Evolutionary conservation across 2,113 vertebrate species (phyloP).

Genomic region (Xyrauchen texanus): DNA sequence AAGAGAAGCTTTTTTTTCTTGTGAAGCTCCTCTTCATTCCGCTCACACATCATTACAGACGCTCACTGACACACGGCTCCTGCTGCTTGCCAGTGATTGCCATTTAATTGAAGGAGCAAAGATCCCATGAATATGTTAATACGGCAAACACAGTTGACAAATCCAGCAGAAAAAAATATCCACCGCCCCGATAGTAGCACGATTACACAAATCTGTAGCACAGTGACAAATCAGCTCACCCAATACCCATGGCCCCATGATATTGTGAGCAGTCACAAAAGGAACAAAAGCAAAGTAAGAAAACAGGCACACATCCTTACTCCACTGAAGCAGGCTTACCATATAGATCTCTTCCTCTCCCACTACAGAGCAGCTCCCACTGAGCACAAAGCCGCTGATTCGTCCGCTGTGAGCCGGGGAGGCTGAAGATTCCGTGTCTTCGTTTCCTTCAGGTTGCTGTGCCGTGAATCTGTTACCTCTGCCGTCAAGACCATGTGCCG

Average conservation of each 20-base stretch:
- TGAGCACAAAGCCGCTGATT: slow-evolving; percentile 70
- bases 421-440: slow-evolving; percentile 35
- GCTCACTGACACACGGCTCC: slow-evolving; percentile 31
- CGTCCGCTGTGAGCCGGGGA: slow-evolving; percentile 16
- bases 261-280: slow-evolving; percentile 50
- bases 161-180: slow-evolving; percentile 39
- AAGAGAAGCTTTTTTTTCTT: not conserved
- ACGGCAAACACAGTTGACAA: slow-evolving; percentile 47
- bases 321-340: slow-evolving; percentile 78
- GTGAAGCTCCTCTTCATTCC: slow-evolving; percentile 36
- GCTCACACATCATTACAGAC: slow-evolving; percentile 42
- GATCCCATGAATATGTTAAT: slow-evolving; percentile 58
- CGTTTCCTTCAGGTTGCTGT: slow-evolving; percentile 21
- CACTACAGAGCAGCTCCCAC: slow-evolving; percentile 73
- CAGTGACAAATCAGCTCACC: slow-evolving; percentile 40
- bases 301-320: slow-evolving; percentile 64
- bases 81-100: slow-evolving; percentile 45
- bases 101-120: slow-evolving; percentile 50
- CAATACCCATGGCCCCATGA: slow-evolving; percentile 39
- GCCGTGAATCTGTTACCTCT: not conserved
- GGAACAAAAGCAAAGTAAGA: slow-evolving; percentile 47
- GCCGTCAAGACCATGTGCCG: slow-evolving; percentile 17
- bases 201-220: slow-evolving; percentile 55
- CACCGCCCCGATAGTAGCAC: slow-evolving; percentile 42
- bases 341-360: slow-evolving; percentile 74